Evolutionary conservation across 2,113 vertebrate species (phyloP), one percentile per base, ranked within the genome.

Genomic region (Datnioides undecimradiatus): DNA sequence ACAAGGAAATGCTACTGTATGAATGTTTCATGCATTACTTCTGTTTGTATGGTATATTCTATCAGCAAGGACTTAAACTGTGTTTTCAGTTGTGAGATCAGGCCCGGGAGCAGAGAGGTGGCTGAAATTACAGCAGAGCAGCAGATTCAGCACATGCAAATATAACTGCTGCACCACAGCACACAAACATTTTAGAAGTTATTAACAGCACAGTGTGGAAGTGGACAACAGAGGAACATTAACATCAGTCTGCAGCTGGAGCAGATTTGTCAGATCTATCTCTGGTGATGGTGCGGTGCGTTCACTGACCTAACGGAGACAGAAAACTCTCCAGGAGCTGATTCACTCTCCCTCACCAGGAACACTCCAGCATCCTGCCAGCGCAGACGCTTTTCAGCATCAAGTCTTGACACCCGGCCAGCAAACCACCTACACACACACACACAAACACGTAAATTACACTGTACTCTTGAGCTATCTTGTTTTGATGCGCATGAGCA

Each of bases 271-370:
- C 29, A 46, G 19, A 27, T 19, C 7, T 11, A 12, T 7, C 36
- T 82, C 3, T 54, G 51, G 6, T 55, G 21, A 0, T 1, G 13
- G 3, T 49, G 66, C 16, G 74, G 33, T 82, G 75, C 14, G 10
- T 79, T 84, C 9, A 87, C 95, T 96, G 83, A 99, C 97, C 95
- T 99, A 72, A 99, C 97, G 0, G 97, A 99, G 69, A 99, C 88
- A 0, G 97, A 99, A 93, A 99, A 99, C 67, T 97, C 97, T 3
- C 97, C 97, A 0, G 97, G 97, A 14, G 96, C 89, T 14, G 97
- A 99, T 93, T 99, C 97, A 0, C 97, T 98, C 79, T 98, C 97
- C 0, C 97, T 93, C 92, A 99, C 94, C 68, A 99, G 93, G 91
- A 99, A 99, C 34, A 95, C 96, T 59, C 98, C 97, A 3, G 93